A percentile compares a stretch with the other conserved stretches of the same genome.
These are phyloP conservation scores for Bombycilla garrulus DNA, from an alignment of 2,113 vertebrate species.

Conservation along the genomic window DNA sequence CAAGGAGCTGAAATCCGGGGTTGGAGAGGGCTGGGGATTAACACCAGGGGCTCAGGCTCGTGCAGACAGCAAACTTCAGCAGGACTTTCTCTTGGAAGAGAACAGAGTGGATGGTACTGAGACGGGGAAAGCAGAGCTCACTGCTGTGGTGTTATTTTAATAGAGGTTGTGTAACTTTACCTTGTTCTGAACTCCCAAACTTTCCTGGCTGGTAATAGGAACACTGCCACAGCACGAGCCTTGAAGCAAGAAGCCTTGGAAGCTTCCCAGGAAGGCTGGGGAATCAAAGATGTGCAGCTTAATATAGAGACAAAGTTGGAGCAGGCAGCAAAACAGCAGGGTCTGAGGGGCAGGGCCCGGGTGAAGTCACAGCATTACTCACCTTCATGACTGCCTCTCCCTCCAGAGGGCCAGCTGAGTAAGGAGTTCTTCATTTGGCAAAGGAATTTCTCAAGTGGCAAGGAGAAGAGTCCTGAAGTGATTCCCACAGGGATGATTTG, in stretches of 20 bases:
- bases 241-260: background rate
- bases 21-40: background rate
- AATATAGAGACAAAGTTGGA: background rate
- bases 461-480: background rate
- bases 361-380: background rate
- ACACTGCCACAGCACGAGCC: background rate
- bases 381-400: background rate
- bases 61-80: background rate
- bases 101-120: background rate
- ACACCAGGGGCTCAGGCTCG: background rate
- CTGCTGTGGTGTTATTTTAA: background rate
- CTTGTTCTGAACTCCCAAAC: background rate
- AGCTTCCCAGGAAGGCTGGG: background rate
- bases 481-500: background rate
- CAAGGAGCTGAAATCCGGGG: background rate
- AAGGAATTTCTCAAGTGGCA: background rate
- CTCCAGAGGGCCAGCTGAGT: background rate
- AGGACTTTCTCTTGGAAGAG: background rate
- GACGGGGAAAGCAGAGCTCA: background rate
- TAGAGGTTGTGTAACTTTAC: background rate
- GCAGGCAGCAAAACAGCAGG: background rate
- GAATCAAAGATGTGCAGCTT: background rate
- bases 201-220: background rate
- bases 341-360: background rate
- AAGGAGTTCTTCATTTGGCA: background rate